phyloP scores from a whole-genome alignment of 2,888 invertebrate genomes.

The Phrixothrix hirtus region DNA sequence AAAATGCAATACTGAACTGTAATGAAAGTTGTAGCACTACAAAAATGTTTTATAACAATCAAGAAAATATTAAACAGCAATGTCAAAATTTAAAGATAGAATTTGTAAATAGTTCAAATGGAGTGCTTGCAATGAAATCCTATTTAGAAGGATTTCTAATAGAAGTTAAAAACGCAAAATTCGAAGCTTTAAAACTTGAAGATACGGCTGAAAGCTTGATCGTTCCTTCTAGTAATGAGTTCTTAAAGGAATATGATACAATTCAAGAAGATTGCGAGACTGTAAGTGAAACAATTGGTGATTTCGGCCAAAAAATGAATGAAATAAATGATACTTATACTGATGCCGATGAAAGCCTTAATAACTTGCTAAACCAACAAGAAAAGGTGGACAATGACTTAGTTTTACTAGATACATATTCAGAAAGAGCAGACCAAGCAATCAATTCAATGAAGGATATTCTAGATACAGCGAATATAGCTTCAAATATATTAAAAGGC shows the following conservation, averaged over 20 bases:
- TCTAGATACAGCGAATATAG: not conserved
- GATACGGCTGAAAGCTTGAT: conserved; percentile 77
- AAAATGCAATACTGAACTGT: not conserved
- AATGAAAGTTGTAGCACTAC: conserved; percentile 12
- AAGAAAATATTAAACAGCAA: conserved; percentile 3
- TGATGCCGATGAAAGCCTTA: conserved; percentile 1
- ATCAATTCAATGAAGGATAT: not conserved
- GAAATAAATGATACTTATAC: not conserved
- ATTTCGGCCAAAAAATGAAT: not conserved
- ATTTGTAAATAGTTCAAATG: conserved; percentile 1
- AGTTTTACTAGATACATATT: not conserved
- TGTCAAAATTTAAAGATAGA: conserved; percentile 1
- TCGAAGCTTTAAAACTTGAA: conserved; percentile 78
- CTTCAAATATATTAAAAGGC: conserved; percentile 3
- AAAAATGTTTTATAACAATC: conserved; percentile 5
- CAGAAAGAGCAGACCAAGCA: conserved; percentile 7
- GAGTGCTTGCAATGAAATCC: not conserved
- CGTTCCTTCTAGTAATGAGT: conserved; percentile 60
- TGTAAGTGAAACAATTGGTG: conserved; percentile 1
- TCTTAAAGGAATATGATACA: not conserved
- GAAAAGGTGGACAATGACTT: not conserved
- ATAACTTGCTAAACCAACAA: conserved; percentile 3
- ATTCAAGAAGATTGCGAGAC: not conserved
- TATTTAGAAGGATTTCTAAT: conserved; percentile 65
- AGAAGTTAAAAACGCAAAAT: conserved; percentile 76